phyloP scores from a whole-genome alignment of 1,140 invertebrate genomes.

The Apis mellifera region Amel_HAv3.1 CM009934.2:10217001-10217500 shows the following conservation, averaged over 20 bases:
- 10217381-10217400: not conserved
- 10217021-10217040: not conserved
- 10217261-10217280: constrained; percentile 10
- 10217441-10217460: not conserved
- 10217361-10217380: constrained; percentile 4
- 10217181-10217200: not conserved
- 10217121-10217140: not conserved
- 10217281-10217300: constrained; percentile 39
- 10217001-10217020: constrained; percentile 45
- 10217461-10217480: not conserved
- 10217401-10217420: not conserved
- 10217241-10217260: not conserved
- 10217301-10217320: constrained; percentile 61
- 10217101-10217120: not conserved
- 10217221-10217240: not conserved
- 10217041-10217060: not conserved
- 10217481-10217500: not conserved
- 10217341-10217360: constrained; percentile 36
- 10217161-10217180: no score
- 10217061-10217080: not conserved
- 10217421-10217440: not conserved
- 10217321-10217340: constrained; percentile 49
- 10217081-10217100: no score
- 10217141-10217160: not conserved
- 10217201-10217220: not conserved